Conservation (phyloP, 2,888 invertebrate genomes). For the Hydrotaea diabolus region DNA sequence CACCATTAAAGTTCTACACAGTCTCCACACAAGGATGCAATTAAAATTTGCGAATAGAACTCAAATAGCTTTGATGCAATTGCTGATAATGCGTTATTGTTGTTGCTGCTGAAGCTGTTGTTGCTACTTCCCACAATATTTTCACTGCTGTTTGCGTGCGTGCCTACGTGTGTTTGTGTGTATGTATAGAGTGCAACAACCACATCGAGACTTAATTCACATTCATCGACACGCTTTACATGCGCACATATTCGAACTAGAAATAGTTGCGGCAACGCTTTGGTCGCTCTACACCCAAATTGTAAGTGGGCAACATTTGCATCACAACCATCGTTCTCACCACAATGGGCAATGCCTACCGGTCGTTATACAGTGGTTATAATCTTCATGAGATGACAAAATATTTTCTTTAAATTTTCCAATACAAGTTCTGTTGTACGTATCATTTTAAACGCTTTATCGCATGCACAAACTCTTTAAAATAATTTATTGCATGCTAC, state of each 20-base stretch:
- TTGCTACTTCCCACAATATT: conserved; percentile 42
- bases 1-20: conserved; percentile 22
- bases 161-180: conserved; percentile 35
- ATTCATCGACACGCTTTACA: conserved; percentile 31
- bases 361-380: too few species aligned
- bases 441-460: too few species aligned
- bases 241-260: conserved; percentile 15
- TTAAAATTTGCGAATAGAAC: conserved; percentile 65
- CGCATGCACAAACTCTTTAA: too few species aligned
- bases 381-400: too few species aligned
- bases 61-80: conserved; percentile 63
- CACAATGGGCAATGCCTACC: neutral
- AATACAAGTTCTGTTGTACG: too few species aligned
- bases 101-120: conserved; percentile 17
- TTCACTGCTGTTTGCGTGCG: conserved; percentile 31
- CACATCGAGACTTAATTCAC: conserved; percentile 60
- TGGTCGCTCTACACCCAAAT: conserved; percentile 49
- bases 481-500: too few species aligned
- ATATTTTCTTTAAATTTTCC: too few species aligned
- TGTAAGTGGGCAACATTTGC: conserved; percentile 43
- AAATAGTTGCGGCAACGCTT: conserved; percentile 56
- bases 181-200: conserved; percentile 51
- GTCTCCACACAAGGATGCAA: conserved; percentile 56
- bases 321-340: neutral
- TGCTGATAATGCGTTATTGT: conserved; percentile 46